These are phyloP conservation scores for Gryllus longicercus DNA, from an alignment of 2,888 invertebrate genomes.

Conservation along the genomic window DNA sequence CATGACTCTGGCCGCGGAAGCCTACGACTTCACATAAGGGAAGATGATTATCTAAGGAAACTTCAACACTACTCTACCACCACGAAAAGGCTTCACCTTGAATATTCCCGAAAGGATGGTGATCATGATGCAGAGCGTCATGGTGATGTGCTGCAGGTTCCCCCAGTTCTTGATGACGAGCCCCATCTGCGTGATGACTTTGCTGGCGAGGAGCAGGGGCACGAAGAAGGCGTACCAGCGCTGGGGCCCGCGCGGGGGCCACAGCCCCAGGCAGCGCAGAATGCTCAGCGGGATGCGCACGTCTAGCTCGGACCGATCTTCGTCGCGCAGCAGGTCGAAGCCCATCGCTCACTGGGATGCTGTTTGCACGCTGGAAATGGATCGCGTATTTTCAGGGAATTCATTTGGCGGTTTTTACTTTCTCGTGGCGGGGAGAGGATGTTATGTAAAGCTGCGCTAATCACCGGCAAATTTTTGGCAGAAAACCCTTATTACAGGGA, in stretches of 20 bases:
- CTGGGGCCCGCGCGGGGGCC: background rate
- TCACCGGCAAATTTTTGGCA: too few relatives aligned
- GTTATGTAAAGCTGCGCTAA: too few relatives aligned
- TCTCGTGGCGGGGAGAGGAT: too few relatives aligned
- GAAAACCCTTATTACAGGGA: too few relatives aligned
- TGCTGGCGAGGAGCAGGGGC: background rate
- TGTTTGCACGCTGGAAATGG: too few relatives aligned
- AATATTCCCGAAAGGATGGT: background rate
- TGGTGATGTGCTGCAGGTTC: background rate
- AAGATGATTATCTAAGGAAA: too few relatives aligned
- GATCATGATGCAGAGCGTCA: background rate
- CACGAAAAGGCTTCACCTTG: background rate
- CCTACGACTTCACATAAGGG: too few relatives aligned
- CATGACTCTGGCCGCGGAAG: too few relatives aligned
- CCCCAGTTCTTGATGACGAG: slow-evolving; percentile 8
- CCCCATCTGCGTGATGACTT: background rate
- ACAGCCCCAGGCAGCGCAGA: background rate
- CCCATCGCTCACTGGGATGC: background rate
- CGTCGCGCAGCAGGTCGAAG: background rate
- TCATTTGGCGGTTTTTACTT: too few relatives aligned
- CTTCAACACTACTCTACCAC: too few relatives aligned
- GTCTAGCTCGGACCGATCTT: background rate
- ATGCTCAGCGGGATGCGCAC: background rate
- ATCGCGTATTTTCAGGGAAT: too few relatives aligned
- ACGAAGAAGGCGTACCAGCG: background rate